Evolutionary conservation across 2,888 invertebrate species (phyloP).

Genomic region (Scaptomyza polygonia): DNA sequence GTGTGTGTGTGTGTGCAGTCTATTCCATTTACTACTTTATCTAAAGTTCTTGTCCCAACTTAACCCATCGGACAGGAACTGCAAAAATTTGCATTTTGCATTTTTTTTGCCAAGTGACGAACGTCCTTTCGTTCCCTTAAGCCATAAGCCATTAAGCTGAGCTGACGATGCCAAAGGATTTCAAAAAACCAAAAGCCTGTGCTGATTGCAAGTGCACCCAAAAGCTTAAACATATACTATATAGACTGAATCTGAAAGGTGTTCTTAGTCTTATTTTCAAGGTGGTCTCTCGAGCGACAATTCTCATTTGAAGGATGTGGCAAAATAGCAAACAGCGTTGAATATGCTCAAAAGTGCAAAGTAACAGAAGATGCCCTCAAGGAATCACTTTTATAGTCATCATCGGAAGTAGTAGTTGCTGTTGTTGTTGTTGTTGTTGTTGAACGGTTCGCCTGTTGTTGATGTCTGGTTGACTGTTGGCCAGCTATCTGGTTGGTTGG

Average conservation of each 20-base stretch:
- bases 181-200: slow-evolving; percentile 24
- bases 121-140: slow-evolving; percentile 46
- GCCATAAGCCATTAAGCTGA: slow-evolving; percentile 67
- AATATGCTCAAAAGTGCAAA: slow-evolving; percentile 45
- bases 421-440: too few species aligned
- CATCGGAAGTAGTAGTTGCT: slow-evolving; percentile 73
- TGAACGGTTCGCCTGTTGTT: slow-evolving; percentile 22
- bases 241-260: slow-evolving; percentile 9
- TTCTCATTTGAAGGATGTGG: slow-evolving; percentile 35
- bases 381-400: slow-evolving; percentile 76
- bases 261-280: slow-evolving; percentile 34
- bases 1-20: slow-evolving; percentile 6
- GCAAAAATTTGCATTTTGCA: slow-evolving; percentile 67
- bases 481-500: slow-evolving; percentile 3
- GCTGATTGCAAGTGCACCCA: slow-evolving; percentile 5
- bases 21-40: slow-evolving; percentile 31
- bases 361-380: slow-evolving; percentile 63
- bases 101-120: slow-evolving; percentile 60
- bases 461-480: slow-evolving; percentile 23
- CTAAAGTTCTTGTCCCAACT: slow-evolving; percentile 25
- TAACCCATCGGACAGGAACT: slow-evolving; percentile 43
- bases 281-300: slow-evolving; percentile 51
- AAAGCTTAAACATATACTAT: slow-evolving; percentile 15
- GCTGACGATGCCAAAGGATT: slow-evolving; percentile 55
- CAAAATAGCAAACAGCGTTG: slow-evolving; percentile 11